Conservation (phyloP, 2,888 invertebrate species). For the Leptinotarsa tumamoca region DNA sequence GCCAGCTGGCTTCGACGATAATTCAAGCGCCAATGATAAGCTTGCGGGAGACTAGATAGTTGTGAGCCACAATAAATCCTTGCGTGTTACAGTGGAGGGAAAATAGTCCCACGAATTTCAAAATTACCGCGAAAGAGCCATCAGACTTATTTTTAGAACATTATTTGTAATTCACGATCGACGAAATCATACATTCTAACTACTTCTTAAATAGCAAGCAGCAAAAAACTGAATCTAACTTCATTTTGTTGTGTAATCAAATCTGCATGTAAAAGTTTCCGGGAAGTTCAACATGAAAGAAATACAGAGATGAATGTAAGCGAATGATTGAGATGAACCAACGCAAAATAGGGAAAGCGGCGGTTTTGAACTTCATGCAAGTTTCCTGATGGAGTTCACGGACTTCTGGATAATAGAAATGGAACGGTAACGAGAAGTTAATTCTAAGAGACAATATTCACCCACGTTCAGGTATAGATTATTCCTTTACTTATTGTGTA, state of each 20-base stretch:
- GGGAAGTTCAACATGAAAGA: neutral
- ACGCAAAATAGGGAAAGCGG: neutral
- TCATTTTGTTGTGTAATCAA: neutral
- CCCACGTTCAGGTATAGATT: neutral
- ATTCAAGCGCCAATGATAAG: too few relatives aligned
- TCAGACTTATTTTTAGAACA: too few relatives aligned
- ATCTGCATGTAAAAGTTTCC: neutral
- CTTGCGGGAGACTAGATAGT: too few relatives aligned
- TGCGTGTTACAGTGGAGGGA: too few relatives aligned
- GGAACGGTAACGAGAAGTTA: neutral
- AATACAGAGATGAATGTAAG: neutral
- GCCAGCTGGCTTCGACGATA: too few relatives aligned
- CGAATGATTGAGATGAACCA: neutral
- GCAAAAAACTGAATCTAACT: neutral
- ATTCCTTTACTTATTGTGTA: too few relatives aligned
- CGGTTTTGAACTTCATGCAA: neutral
- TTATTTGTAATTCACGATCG: too few relatives aligned
- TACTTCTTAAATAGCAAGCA: too few relatives aligned
- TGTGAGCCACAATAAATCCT: too few relatives aligned
- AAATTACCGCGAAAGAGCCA: too few relatives aligned
- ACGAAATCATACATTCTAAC: too few relatives aligned
- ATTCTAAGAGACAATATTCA: neutral
- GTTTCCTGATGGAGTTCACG: neutral
- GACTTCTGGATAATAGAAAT: neutral
- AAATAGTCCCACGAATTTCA: too few relatives aligned